Base-by-base conservation (phyloP, 2,888 invertebrate species). In the Patella depressa region DNA sequence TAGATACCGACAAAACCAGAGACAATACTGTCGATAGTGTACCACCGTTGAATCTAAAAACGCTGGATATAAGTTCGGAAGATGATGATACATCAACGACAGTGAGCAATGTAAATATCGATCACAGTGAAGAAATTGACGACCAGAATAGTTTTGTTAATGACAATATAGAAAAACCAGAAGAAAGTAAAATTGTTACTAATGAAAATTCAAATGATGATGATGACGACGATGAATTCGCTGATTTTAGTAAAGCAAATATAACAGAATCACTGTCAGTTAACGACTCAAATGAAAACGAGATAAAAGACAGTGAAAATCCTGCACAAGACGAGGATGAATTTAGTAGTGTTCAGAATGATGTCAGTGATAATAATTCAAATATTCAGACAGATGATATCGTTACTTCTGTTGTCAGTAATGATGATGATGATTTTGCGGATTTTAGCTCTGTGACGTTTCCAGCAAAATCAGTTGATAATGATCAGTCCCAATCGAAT, bases 241-340 rank as follows among this genome's bases (percentile, higher is more conserved):
- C n/a, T 14, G 29, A 73, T 29, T n/a, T 24, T 72, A 17, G 72
- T 24, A 53, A 72, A 55, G n/a, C 45, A 45, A 45, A 45, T 45
- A 9, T 7, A 45, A 45, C 45, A 7, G 45, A 45, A 45, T 45
- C 45, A 45, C 45, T 45, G 45, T 45, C 9, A 0, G 45, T 45
- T 45, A 9, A 45, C 0, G 9, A 45, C 45, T 29, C 59, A 59
- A 12, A 74, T 53, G 65, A 74, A 15, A 55, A 65, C 1, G 45
- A 65, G 24, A 53, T 19, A 45, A 45, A 73, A 29, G n/a, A 53
- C 1, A 73, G n/a, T 24, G 57, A 72, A 34, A 55, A 57, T 7
- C 12, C 24, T 24, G 72, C 71, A 4, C 12, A 45, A 75, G 75
- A 72, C 53, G 77, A 77, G 53, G 76, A 72, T 53, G 76, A 79